These are phyloP conservation scores for Saguinus imperator DNA, from an alignment of 2,113 vertebrate genomes.

Conservation along the genomic window DNA sequence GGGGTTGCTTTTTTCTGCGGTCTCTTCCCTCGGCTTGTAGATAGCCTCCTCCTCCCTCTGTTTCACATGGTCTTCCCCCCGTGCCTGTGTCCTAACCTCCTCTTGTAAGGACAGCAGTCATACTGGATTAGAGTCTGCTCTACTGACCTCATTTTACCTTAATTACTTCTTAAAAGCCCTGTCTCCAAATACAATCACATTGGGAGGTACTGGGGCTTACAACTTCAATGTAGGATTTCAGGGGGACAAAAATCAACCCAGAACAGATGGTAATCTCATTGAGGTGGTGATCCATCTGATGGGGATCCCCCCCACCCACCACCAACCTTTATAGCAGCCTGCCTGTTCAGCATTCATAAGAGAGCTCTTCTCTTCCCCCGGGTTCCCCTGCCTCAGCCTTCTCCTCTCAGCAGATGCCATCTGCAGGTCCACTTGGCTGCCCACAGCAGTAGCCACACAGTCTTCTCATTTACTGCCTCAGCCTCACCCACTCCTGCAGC, in stretches of 20 bases:
- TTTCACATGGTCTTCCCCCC: not conserved
- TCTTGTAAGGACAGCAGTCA: not conserved
- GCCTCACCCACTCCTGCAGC: no score
- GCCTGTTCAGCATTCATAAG: not conserved
- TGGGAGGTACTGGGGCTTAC: not conserved
- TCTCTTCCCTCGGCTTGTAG: not conserved
- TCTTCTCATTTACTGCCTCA: not conserved
- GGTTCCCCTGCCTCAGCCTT: not conserved
- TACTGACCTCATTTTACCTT: not conserved
- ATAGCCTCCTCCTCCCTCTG: not conserved
- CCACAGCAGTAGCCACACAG: no score
- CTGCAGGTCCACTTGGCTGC: not conserved
- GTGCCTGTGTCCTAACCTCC: not conserved
- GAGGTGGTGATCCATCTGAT: not conserved
- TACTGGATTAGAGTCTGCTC: not conserved
- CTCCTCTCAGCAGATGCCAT: not conserved
- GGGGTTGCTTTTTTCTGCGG: not conserved
- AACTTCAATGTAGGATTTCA: not conserved
- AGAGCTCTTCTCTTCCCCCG: not conserved
- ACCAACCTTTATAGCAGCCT: not conserved
- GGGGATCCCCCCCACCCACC: not conserved
- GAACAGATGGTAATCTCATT: not conserved
- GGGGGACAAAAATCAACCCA: not conserved
- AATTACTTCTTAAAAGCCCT: not conserved
- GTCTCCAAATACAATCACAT: not conserved